Percentiles rank a stretch among this genome's conserved stretches.
Conservation (phyloP, 2,888 invertebrate species). For the Apotomis betuletana region DNA sequence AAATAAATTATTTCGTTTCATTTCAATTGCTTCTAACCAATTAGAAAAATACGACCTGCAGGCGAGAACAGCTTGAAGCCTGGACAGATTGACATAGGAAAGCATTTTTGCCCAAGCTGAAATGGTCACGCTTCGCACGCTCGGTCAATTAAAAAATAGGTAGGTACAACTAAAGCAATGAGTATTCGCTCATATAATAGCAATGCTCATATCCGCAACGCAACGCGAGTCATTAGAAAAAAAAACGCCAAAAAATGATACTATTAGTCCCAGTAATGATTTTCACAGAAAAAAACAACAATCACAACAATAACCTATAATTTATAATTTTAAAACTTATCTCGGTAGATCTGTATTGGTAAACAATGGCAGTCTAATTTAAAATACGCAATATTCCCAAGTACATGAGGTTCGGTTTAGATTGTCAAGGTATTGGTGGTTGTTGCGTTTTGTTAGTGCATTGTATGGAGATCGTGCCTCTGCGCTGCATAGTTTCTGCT, state of each 20-base stretch:
- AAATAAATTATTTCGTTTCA: too few species aligned
- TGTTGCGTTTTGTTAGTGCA: slow-evolving; percentile 48
- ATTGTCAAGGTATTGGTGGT: slow-evolving; percentile 22
- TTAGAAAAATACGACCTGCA: too few species aligned
- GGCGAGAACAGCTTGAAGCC: too few species aligned
- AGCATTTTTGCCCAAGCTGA: too few species aligned
- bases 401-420: slow-evolving; percentile 39
- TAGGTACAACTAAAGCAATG: too few species aligned
- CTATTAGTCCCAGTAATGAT: slow-evolving; percentile 27
- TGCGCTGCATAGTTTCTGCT: slow-evolving; percentile 70
- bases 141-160: too few species aligned
- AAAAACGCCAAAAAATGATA: slow-evolving; percentile 11
- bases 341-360: slow-evolving; percentile 33
- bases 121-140: too few species aligned
- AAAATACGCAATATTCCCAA: not conserved
- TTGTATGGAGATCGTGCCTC: slow-evolving; percentile 58
- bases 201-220: slow-evolving; percentile 11
- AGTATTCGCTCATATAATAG: not conserved
- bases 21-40: too few species aligned
- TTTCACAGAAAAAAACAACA: slow-evolving; percentile 36
- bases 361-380: slow-evolving; percentile 1
- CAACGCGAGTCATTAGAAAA: slow-evolving; percentile 8
- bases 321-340: slow-evolving; percentile 37
- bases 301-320: slow-evolving; percentile 41
- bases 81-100: too few species aligned